Percentiles rank a stretch among this genome's conserved stretches.
Conservation (phyloP, 2,797 vertebrate genomes). For the Acanthurus leucopareius region DNA sequence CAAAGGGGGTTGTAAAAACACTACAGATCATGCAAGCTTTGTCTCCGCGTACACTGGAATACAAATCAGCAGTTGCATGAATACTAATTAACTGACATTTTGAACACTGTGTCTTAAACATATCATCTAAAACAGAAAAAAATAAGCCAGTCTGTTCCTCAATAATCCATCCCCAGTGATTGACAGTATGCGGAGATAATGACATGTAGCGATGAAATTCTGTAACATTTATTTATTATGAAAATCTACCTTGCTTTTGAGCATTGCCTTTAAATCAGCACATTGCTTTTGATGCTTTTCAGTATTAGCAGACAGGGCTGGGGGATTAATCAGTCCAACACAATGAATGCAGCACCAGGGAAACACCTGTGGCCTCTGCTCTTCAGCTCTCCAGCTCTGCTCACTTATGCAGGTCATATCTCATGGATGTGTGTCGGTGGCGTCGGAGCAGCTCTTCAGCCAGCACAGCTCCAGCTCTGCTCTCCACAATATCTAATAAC, state of each 20-base stretch:
- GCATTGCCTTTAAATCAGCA: constrained; percentile 23
- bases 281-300: constrained; percentile 30
- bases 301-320: constrained; percentile 15
- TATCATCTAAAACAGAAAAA: constrained; percentile 17
- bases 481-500: constrained; percentile 43
- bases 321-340: constrained; percentile 56
- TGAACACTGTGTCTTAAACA: constrained; percentile 35
- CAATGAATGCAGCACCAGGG: constrained; percentile 46
- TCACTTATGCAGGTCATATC: constrained; percentile 34
- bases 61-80: constrained; percentile 36
- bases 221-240: constrained; percentile 42
- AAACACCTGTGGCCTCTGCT: constrained; percentile 70
- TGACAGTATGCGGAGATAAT: constrained; percentile 57
- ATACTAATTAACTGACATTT: constrained; percentile 55
- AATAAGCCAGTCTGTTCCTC: constrained; percentile 14
- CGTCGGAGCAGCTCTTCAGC: constrained; percentile 46
- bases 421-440: constrained; percentile 10
- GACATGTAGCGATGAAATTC: constrained; percentile 36
- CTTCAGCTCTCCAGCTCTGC: constrained; percentile 35
- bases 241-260: constrained; percentile 46
- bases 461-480: constrained; percentile 28
- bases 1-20: constrained; percentile 46
- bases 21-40: constrained; percentile 38
- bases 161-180: constrained; percentile 30
- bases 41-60: constrained; percentile 40